A percentile compares a stretch with the other conserved stretches of the same genome.
phyloP scores from a whole-genome alignment of 2,888 invertebrate species.

The Campoplex nolae region DNA sequence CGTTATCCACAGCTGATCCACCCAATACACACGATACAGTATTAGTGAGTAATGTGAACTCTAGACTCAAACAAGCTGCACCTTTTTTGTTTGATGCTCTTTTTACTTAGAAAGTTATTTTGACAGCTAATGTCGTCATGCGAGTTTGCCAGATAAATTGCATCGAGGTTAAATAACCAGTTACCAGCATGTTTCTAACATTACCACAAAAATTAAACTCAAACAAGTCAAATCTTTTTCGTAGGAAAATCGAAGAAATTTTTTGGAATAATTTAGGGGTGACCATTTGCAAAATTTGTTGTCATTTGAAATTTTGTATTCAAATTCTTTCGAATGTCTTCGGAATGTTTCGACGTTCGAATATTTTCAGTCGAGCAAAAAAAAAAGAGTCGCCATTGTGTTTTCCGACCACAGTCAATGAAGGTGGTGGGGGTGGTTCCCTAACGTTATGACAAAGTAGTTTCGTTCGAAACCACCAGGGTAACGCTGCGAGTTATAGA shows the following conservation, averaged over 20 bases:
- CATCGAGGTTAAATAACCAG: not conserved
- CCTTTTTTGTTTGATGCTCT: not conserved
- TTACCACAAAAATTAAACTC: not conserved
- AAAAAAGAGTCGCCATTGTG: not conserved
- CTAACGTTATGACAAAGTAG: no score
- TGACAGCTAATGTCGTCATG: constrained; percentile 19
- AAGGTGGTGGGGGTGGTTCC: no score
- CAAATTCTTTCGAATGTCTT: not conserved
- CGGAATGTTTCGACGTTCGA: not conserved
- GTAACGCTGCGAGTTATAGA: no score
- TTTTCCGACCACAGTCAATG: no score
- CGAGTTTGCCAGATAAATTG: not conserved
- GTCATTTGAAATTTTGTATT: not conserved
- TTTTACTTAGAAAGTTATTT: constrained; percentile 14
- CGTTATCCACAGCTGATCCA: constrained; percentile 62
- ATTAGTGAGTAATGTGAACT: constrained; percentile 13
- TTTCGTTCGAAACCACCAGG: no score
- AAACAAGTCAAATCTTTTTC: no score
- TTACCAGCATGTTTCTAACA: not conserved
- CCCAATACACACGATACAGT: constrained; percentile 9
- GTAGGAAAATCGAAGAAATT: not conserved
- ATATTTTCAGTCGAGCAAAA: not conserved
- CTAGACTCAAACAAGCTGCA: not conserved
- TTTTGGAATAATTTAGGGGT: not conserved
- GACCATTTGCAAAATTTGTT: not conserved